These are phyloP conservation scores for Tipula vernalis DNA, from an alignment of 2,888 invertebrate species.

Conservation along the genomic window DNA sequence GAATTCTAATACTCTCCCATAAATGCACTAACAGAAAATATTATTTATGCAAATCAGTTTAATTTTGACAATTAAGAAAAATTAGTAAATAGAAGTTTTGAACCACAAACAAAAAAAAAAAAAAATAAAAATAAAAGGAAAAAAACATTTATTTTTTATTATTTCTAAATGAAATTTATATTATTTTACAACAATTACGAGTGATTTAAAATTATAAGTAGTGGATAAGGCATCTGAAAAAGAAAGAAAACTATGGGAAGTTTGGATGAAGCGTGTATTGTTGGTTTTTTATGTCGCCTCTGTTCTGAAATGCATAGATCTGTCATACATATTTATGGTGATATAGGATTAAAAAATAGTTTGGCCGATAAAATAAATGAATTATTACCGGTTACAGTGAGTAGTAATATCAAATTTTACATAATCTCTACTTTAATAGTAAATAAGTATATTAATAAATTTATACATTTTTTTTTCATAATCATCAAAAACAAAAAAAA, in stretches of 20 bases:
- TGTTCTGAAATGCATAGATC: constrained; percentile 77
- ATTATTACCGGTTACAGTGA: constrained; percentile 68
- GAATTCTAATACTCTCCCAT: not conserved
- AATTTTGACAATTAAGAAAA: not conserved
- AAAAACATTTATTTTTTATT: not conserved
- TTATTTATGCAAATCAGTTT: not conserved
- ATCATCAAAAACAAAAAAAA: not conserved
- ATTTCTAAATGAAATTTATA: not conserved
- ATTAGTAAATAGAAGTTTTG: not conserved
- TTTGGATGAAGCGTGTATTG: constrained; percentile 64
- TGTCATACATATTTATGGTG: constrained; percentile 72
- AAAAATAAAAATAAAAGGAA: not conserved
- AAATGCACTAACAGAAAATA: not conserved
- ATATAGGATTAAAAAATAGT: constrained; percentile 60
- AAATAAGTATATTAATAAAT: not conserved
- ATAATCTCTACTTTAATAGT: not conserved
- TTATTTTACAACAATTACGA: not conserved
- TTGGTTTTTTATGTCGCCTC: constrained; percentile 73
- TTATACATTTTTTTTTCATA: not conserved
- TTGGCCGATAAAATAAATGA: constrained; percentile 69
- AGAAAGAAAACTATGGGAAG: constrained; percentile 51
- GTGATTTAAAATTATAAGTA: not conserved
- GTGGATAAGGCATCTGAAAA: not conserved
- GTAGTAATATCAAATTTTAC: constrained; percentile 19
- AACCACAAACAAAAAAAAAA: not conserved